Base-by-base conservation (phyloP, 2,797 vertebrate genomes). In the Micrastur ruficollis region DNA sequence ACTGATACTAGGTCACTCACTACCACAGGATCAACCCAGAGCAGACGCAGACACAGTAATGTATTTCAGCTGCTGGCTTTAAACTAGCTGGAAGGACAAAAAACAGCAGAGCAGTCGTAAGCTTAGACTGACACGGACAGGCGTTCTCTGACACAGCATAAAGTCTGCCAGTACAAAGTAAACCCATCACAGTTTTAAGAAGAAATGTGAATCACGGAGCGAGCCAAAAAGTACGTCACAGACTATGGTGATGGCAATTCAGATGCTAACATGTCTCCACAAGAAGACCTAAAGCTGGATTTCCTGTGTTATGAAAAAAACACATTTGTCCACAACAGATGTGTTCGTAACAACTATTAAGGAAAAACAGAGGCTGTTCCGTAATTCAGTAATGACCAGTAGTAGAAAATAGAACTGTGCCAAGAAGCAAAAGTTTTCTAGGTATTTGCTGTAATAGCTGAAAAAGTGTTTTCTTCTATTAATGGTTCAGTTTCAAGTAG, bases 221-320 rank as follows among this genome's bases (percentile, higher is more conserved):
- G 61, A 74, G 36, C 31, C n/a, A 55, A 29, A 27, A 78, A 15
- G 9, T 5, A 6, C 0, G 0, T 23, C 22, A 25, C 23, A 8
- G 12, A 29, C 31, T 26, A 3, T 0, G 5, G 52, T 5, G 53
- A 42, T 0, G 5, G 82, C 31, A 66, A 32, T 27, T 59, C 1
- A 11, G 59, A 47, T 10, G 26, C 18, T 58, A 20, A 79, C 0
- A 10, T 5, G 8, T 50, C 36, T 58, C 67, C 38, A 52, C 7
- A 14, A 50, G 10, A 20, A 49, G 40, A 82, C 13, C 46, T 56
- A 26, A 61, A 42, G 42, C 32, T 52, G 76, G 36, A 25, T 50
- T 61, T 52, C n/a, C 72, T 74, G 85, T 23, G 5, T 42, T 56
- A 42, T 31, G 52, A 58, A 59, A 29, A 36, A 36, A 36, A 8